These are phyloP conservation scores for Anarsia innoxiella DNA, from an alignment of 2,888 invertebrate genomes.

Conservation along the genomic window DNA sequence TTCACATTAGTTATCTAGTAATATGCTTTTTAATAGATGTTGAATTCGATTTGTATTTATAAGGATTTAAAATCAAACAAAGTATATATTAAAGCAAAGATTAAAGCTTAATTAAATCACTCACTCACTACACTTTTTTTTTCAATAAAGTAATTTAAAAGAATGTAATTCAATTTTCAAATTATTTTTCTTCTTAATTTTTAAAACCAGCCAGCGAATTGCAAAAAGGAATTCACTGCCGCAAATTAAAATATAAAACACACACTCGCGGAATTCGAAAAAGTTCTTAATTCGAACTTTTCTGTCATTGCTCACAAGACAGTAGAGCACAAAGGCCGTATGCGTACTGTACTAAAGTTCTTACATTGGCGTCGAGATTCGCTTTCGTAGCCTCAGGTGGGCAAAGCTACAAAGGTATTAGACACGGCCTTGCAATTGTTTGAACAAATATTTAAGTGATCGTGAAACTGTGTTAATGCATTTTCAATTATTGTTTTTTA, in stretches of 20 bases:
- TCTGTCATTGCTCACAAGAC: slow-evolving; percentile 31
- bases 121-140: not conserved
- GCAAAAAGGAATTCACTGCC: not conserved
- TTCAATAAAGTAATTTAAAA: too few relatives aligned
- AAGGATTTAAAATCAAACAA: too few relatives aligned
- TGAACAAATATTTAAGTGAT: slow-evolving; percentile 16
- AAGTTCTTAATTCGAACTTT: too few relatives aligned
- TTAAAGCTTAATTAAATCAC: not conserved
- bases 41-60: too few relatives aligned
- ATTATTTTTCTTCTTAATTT: not conserved
- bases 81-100: too few relatives aligned
- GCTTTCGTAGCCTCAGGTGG: slow-evolving; percentile 56
- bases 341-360: slow-evolving; percentile 60
- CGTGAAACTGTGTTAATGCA: slow-evolving; percentile 5
- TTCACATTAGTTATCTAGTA: too few relatives aligned
- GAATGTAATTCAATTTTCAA: not conserved
- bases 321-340: slow-evolving; percentile 59
- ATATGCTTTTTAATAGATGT: too few relatives aligned
- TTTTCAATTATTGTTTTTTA: slow-evolving; percentile 1
- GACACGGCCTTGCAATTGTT: slow-evolving; percentile 38
- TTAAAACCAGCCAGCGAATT: not conserved
- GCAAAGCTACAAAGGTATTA: slow-evolving; percentile 50
- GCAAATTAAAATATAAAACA: not conserved
- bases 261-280: not conserved
- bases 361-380: slow-evolving; percentile 63